Percentiles rank a stretch among this genome's conserved stretches.
Conservation (phyloP, 1,140 invertebrate genomes). For the Nasonia vitripennis region DNA sequence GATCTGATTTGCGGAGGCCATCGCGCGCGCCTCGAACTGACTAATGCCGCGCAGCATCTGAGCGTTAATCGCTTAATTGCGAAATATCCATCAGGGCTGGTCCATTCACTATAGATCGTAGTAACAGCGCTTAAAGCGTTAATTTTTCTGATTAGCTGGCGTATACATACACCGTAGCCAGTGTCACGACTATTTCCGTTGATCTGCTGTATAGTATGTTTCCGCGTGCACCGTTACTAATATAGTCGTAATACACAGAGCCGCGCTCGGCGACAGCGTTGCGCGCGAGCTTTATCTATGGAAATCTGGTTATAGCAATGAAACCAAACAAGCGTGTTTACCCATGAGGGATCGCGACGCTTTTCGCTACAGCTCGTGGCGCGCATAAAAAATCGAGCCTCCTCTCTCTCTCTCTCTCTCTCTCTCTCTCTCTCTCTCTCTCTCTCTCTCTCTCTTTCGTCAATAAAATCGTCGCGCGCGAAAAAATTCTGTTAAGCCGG, state of each 20-base stretch:
- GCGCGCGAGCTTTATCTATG: not conserved
- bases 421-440: not conserved
- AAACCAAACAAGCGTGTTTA: not conserved
- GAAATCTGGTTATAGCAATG: not conserved
- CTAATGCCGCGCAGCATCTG: constrained; percentile 44
- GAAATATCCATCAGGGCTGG: not conserved
- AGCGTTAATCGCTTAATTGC: constrained; percentile 40
- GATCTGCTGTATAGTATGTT: not conserved
- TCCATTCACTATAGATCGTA: not conserved
- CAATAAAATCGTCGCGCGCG: not conserved
- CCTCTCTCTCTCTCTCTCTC: no score
- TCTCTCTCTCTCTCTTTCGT: not conserved
- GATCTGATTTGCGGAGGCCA: constrained; percentile 20
- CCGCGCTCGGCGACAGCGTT: no score
- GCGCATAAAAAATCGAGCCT: no score
- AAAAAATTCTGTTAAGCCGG: constrained; percentile 16
- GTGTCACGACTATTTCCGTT: not conserved
- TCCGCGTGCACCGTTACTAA: not conserved
- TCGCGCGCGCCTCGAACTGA: constrained; percentile 39
- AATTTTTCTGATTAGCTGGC: not conserved
- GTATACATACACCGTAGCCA: no score
- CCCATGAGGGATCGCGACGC: no score
- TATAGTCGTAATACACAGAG: not conserved
- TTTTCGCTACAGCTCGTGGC: no score
- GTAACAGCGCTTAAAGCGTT: not conserved